Conservation (phyloP, 2,113 vertebrate species). For the Gallinago undulata region DNA sequence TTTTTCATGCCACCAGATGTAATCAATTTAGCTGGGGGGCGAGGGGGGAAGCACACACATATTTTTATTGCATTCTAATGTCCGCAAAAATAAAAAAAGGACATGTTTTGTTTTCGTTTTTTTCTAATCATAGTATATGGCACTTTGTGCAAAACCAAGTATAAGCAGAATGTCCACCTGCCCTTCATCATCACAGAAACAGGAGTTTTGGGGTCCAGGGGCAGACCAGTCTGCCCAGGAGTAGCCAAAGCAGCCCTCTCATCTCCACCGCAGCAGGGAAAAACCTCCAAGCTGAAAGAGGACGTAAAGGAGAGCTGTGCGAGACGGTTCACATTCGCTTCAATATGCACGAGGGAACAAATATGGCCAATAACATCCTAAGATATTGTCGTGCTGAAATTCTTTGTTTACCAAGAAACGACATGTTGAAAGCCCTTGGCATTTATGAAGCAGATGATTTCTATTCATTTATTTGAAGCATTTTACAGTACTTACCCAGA, state of each 20-base stretch:
- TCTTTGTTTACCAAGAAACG: conserved; percentile 66
- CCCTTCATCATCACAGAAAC: not conserved
- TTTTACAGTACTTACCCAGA: conserved; percentile 68
- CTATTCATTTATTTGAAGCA: conserved; percentile 65
- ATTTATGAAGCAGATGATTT: conserved; percentile 66
- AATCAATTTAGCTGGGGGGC: conserved; percentile 49
- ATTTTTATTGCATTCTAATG: conserved; percentile 52
- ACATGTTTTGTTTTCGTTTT: not conserved
- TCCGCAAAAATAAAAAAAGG: not conserved
- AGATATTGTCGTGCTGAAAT: conserved; percentile 63
- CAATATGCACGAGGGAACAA: conserved; percentile 18
- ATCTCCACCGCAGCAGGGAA: not conserved
- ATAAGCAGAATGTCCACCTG: conserved; percentile 27
- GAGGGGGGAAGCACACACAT: not conserved
- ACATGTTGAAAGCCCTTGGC: conserved; percentile 68
- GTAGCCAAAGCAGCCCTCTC: not conserved
- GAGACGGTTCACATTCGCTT: not conserved
- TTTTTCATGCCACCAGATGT: conserved; percentile 63
- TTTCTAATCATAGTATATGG: not conserved
- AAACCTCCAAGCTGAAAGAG: not conserved
- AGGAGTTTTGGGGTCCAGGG: not conserved
- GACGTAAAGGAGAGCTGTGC: not conserved
- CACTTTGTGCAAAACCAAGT: not conserved
- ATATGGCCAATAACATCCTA: conserved; percentile 45
- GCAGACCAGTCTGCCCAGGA: not conserved